phyloP scores from a whole-genome alignment of 2,888 invertebrate genomes.

The Phymatocera aterrima region DNA sequence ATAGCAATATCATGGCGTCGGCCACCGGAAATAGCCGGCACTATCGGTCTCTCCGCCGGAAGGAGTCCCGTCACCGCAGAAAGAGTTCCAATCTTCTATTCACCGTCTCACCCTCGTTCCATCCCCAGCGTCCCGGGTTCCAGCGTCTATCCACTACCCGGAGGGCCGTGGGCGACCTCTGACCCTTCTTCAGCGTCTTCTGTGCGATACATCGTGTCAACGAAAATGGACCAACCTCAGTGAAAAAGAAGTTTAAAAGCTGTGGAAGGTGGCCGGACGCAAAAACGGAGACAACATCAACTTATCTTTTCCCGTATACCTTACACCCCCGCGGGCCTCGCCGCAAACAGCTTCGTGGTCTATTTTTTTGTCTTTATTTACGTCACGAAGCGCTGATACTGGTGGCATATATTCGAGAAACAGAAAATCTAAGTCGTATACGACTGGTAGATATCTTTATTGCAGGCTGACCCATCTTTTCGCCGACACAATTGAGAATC shows the following conservation, averaged over 20 bases:
- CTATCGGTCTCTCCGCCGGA: constrained; percentile 72
- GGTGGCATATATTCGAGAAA: not conserved
- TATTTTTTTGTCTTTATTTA: constrained; percentile 6
- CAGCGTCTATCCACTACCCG: constrained; percentile 26
- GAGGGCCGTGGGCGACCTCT: constrained; percentile 17
- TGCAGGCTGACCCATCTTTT: too few relatives aligned
- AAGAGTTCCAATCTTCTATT: constrained; percentile 75
- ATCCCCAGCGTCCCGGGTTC: constrained; percentile 39
- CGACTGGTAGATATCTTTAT: too few relatives aligned
- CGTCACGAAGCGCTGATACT: not conserved
- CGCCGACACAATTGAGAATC: too few relatives aligned
- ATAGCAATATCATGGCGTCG: constrained; percentile 70
- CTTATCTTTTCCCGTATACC: constrained; percentile 28
- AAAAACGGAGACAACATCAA: constrained; percentile 48
- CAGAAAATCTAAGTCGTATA: too few relatives aligned
- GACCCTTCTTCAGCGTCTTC: constrained; percentile 40
- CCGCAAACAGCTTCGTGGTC: not conserved
- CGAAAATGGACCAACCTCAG: constrained; percentile 42
- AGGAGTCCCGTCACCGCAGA: constrained; percentile 71
- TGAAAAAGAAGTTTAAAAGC: constrained; percentile 56
- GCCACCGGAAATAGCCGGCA: constrained; percentile 74
- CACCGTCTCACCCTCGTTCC: constrained; percentile 56
- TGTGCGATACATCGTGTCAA: constrained; percentile 47
- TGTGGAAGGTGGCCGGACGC: constrained; percentile 61
- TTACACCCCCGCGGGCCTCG: not conserved